A percentile compares a stretch with the other conserved stretches of the same genome.
These are phyloP conservation scores for Trimorus sp. DNA, from an alignment of 2,888 invertebrate species.

Conservation along the genomic window DNA sequence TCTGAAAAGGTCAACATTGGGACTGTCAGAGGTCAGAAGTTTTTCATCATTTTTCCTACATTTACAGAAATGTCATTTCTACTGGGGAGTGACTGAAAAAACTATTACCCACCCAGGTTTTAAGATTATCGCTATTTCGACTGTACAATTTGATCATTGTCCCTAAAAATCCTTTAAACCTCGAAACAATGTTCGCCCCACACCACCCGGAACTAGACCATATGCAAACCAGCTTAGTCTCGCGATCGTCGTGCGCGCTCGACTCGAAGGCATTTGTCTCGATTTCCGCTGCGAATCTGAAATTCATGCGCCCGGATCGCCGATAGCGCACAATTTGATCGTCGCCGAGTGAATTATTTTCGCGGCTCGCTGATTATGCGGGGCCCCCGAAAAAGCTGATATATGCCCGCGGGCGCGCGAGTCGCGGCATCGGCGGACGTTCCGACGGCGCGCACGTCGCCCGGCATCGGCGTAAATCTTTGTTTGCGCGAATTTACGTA, in stretches of 20 bases:
- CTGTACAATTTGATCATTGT: too few species aligned
- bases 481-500: slow-evolving; percentile 77
- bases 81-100: too few species aligned
- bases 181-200: too few species aligned
- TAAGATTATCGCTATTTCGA: too few species aligned
- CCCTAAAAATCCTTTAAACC: too few species aligned
- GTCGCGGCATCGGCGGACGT: slow-evolving; percentile 49
- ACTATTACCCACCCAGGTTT: too few species aligned
- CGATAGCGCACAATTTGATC: slow-evolving; percentile 44
- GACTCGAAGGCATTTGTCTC: slow-evolving; percentile 43
- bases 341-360: slow-evolving; percentile 49
- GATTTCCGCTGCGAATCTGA: slow-evolving; percentile 41
- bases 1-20: too few species aligned
- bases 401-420: slow-evolving; percentile 63
- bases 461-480: slow-evolving; percentile 76
- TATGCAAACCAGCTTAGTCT: slow-evolving; percentile 36
- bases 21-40: too few species aligned
- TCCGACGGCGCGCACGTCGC: slow-evolving; percentile 55
- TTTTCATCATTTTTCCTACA: too few species aligned
- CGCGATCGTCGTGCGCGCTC: slow-evolving; percentile 28
- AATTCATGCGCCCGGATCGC: slow-evolving; percentile 35
- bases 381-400: slow-evolving; percentile 55
- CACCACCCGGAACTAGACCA: slow-evolving; percentile 26
- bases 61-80: too few species aligned
- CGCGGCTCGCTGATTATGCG: slow-evolving; percentile 49